Evolutionary conservation across 2,797 vertebrate genomes (phyloP), one percentile per base, ranked within the genome.

Genomic region (Ficedula albicollis): DNA sequence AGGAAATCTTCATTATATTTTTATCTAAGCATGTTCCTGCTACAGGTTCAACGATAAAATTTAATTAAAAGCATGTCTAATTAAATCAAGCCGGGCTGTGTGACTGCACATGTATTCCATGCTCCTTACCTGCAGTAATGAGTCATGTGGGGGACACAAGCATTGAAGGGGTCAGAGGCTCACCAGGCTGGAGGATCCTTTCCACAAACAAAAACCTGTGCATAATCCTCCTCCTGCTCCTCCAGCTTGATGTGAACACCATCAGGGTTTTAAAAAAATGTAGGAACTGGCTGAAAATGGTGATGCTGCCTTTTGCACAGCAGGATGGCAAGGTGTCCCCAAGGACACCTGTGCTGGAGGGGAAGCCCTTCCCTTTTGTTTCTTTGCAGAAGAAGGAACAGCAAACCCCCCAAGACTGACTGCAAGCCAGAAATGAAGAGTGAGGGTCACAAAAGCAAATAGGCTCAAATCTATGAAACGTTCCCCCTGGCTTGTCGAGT

Each of bases 21-120:
- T 69, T 70, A 87, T 52, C 49, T 56, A 87, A 91, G 75, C 10
- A 3, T 54, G 43, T 16, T 63, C 34, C 70, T 59, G 63, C 59
- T 73, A 81, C 29, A 58, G 26, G 43, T 81, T 78, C 67, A 72
- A 66, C 10, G 25, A 19, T 59, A 68, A 89, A 46, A 58, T 70
- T 92, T 84, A 91, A 93, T 92, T 94, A 75, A 75, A 95, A 92
- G 44, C 52, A 1, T 13, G 51, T 78, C 43, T 89, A 85, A 94
- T 84, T 76, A 78, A 94, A 85, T 68, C 68, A 85, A 85, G 54
- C 64, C 62, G 63, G 29, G 64, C 49, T n/a, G 5, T 68, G 56
- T 76, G 49, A 21, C 38, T 70, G 34, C 32, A 27, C 27, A 10
- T 70, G 39, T 32, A 5, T 63, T 84, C 39, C 10, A 1, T 70